Conservation (phyloP, 1,140 invertebrate genomes). For the Euura lappo region DNA sequence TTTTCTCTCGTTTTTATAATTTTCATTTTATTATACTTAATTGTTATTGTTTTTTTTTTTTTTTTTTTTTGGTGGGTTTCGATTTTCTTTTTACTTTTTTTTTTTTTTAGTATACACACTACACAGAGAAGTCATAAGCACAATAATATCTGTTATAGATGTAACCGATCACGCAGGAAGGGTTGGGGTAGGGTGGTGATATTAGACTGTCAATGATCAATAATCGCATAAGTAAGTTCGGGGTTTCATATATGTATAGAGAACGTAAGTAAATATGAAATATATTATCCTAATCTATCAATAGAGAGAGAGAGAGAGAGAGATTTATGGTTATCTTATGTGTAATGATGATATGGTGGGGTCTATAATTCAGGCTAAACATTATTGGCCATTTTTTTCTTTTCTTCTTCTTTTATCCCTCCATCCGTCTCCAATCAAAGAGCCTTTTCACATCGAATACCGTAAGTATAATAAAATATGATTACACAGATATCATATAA, state of each 20-base stretch:
- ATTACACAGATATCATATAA: too few species aligned
- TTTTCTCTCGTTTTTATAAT: slow-evolving; percentile 5
- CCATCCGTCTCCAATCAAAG: not conserved
- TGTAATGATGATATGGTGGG: not conserved
- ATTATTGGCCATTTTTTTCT: not conserved
- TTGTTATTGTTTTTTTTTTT: not conserved
- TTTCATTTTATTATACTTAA: slow-evolving; percentile 18
- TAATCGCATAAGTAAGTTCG: too few species aligned
- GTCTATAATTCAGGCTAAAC: not conserved
- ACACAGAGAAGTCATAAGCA: slow-evolving; percentile 22
- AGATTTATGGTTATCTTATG: not conserved
- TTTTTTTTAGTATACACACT: slow-evolving; percentile 25
- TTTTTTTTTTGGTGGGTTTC: slow-evolving; percentile 13
- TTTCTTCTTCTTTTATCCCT: not conserved
- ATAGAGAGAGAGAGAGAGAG: not conserved
- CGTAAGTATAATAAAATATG: not conserved
- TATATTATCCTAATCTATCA: not conserved
- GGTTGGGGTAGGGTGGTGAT: not conserved
- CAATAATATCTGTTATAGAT: too few species aligned
- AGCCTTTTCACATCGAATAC: not conserved
- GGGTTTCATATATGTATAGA: too few species aligned
- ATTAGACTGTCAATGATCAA: too few species aligned
- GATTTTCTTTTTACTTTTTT: not conserved
- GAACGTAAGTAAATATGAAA: too few species aligned
- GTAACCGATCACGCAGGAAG: too few species aligned